Evolutionary conservation across 1,140 invertebrate species (phyloP).

Genomic region (Drosophila obscura): DNA sequence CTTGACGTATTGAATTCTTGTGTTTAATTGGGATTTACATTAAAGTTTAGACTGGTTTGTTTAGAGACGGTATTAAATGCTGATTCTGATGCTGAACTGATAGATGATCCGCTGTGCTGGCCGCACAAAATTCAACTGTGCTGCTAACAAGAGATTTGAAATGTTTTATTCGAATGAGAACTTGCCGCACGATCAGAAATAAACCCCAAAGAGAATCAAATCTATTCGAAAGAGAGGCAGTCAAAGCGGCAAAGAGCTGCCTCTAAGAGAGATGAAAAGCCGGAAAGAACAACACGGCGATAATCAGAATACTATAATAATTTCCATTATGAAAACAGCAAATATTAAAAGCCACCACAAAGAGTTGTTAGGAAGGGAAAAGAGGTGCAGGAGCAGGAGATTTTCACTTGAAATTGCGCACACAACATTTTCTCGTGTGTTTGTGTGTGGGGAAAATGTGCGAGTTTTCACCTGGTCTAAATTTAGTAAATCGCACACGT

Average conservation of each 20-base stretch:
- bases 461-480: slow-evolving; percentile 72
- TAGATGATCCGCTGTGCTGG: slow-evolving; percentile 67
- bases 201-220: slow-evolving; percentile 52
- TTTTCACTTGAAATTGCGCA: slow-evolving; percentile 55
- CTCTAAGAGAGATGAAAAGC: slow-evolving; percentile 38
- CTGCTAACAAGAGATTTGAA: slow-evolving; percentile 61
- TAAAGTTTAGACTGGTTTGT: slow-evolving; percentile 37
- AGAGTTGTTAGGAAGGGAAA: background rate
- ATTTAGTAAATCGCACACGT: slow-evolving; percentile 80
- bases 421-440: slow-evolving; percentile 8
- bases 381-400: background rate
- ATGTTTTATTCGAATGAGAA: slow-evolving; percentile 78
- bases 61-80: slow-evolving; percentile 31
- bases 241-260: slow-evolving; percentile 12
- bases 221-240: slow-evolving; percentile 21
- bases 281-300: slow-evolving; percentile 53
- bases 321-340: slow-evolving; percentile 30
- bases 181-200: slow-evolving; percentile 70
- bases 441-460: slow-evolving; percentile 11
- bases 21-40: slow-evolving; percentile 49
- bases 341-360: slow-evolving; percentile 18
- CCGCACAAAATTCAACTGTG: slow-evolving; percentile 76
- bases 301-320: slow-evolving; percentile 25
- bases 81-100: background rate
- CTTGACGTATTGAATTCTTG: slow-evolving; percentile 48